phyloP scores from a whole-genome alignment of 2,888 invertebrate genomes.

The Campopleginae sp. region DNA sequence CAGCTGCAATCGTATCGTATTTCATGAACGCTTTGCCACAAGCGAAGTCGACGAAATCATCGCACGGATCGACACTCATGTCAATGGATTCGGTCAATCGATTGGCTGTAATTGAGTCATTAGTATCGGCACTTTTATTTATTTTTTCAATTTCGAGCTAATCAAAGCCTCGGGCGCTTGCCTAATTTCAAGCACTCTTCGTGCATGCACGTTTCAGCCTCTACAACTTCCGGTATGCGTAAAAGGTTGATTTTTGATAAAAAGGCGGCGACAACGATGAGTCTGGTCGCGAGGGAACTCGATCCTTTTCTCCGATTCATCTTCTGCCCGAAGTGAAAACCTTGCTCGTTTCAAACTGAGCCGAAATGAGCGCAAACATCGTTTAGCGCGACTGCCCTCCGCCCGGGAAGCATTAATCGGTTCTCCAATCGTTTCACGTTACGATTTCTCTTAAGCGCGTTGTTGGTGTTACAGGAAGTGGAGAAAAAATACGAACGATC shows the following conservation, averaged over 20 bases:
- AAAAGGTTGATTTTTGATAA: slow-evolving; percentile 32
- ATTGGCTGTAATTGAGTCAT: slow-evolving; percentile 51
- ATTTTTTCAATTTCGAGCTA: neutral
- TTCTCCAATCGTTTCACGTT: slow-evolving; percentile 22
- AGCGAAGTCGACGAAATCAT: slow-evolving; percentile 69
- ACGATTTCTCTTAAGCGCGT: slow-evolving; percentile 29
- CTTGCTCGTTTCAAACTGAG: slow-evolving; percentile 33
- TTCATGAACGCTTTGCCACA: slow-evolving; percentile 67
- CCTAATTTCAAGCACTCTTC: slow-evolving; percentile 53
- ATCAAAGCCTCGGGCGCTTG: neutral
- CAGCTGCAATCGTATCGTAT: slow-evolving; percentile 47
- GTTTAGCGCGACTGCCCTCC: slow-evolving; percentile 69
- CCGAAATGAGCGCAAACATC: slow-evolving; percentile 61
- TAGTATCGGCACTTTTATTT: neutral
- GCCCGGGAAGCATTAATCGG: slow-evolving; percentile 50
- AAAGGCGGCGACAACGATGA: slow-evolving; percentile 27
- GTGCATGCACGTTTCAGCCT: slow-evolving; percentile 36
- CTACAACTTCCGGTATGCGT: slow-evolving; percentile 16
- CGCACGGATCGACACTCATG: slow-evolving; percentile 65
- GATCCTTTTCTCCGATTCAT: slow-evolving; percentile 59
- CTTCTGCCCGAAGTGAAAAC: neutral
- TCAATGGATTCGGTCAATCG: slow-evolving; percentile 66
- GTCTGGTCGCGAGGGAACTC: slow-evolving; percentile 1
- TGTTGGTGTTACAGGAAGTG: neutral
- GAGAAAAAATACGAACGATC: neutral